Evolutionary conservation across 2,113 vertebrate species (phyloP).

Genomic region (Siniperca chuatsi): DNA sequence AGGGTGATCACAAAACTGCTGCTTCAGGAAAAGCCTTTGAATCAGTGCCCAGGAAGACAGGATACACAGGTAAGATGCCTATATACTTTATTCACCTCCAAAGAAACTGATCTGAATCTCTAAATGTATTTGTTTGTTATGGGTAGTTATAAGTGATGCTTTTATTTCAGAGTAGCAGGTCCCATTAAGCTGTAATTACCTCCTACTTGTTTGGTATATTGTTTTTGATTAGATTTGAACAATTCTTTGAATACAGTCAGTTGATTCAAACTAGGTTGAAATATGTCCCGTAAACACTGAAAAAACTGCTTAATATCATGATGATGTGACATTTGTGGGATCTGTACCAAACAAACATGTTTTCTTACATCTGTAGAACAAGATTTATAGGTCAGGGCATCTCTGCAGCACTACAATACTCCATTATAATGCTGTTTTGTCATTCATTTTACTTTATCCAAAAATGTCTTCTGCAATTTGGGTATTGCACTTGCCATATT

Average conservation of each 20-base stretch:
- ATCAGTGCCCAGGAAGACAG: constrained; percentile 56
- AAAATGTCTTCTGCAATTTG: too few relatives aligned
- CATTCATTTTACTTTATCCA: too few relatives aligned
- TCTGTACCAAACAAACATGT: too few relatives aligned
- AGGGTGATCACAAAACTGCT: constrained; percentile 60
- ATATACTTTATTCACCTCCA: background rate
- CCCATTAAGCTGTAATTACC: background rate
- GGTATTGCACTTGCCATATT: too few relatives aligned
- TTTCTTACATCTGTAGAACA: too few relatives aligned
- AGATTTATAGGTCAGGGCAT: too few relatives aligned
- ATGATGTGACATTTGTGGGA: too few relatives aligned
- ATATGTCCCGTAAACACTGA: background rate
- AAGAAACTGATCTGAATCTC: background rate
- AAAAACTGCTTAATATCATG: too few relatives aligned
- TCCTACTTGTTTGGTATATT: background rate
- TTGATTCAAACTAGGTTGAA: background rate
- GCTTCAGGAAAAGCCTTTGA: constrained; percentile 72
- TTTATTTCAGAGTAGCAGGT: background rate
- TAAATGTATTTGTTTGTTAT: background rate
- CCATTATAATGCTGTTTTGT: too few relatives aligned
- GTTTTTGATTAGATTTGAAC: background rate
- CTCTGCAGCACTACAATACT: too few relatives aligned
- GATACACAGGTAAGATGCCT: constrained; percentile 66
- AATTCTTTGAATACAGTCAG: background rate
- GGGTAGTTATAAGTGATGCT: background rate